phyloP scores from a whole-genome alignment of 2,113 vertebrate species.

The Lampris megalopsis region DNA sequence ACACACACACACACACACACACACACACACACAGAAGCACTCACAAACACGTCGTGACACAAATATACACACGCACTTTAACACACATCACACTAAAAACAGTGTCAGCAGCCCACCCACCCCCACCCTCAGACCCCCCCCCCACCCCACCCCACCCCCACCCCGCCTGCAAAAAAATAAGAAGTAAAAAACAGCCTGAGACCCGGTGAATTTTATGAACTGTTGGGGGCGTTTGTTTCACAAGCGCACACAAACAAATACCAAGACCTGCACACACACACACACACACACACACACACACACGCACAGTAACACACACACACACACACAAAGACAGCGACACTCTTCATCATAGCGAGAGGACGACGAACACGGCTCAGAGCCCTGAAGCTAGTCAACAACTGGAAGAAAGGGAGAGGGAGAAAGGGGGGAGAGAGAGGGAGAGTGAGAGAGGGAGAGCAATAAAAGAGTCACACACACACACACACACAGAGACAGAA shows the following conservation, averaged over 20 bases:
- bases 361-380: slow-evolving; percentile 40
- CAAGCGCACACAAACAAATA: background rate
- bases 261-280: slow-evolving; percentile 1
- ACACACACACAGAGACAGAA: background rate
- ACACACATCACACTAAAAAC: too few species aligned
- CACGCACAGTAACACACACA: background rate
- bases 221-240: slow-evolving; percentile 37
- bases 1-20: slow-evolving; percentile 2
- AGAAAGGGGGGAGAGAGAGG: background rate
- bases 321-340: slow-evolving; percentile 7
- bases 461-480: background rate
- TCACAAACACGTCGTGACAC: background rate
- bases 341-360: slow-evolving; percentile 43
- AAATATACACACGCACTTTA: too few species aligned
- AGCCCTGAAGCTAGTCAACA: slow-evolving; percentile 56
- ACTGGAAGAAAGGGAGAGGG: slow-evolving; percentile 24
- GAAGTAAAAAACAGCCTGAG: background rate
- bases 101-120: too few species aligned
- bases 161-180: slow-evolving; percentile 31
- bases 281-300: slow-evolving; percentile 13
- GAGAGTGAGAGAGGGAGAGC: too few species aligned
- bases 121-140: too few species aligned
- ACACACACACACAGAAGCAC: slow-evolving; percentile 5
- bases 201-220: slow-evolving; percentile 35
- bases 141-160: background rate